phyloP scores from a whole-genome alignment of 2,797 vertebrate species.

The Adelosebastes latens region DNA sequence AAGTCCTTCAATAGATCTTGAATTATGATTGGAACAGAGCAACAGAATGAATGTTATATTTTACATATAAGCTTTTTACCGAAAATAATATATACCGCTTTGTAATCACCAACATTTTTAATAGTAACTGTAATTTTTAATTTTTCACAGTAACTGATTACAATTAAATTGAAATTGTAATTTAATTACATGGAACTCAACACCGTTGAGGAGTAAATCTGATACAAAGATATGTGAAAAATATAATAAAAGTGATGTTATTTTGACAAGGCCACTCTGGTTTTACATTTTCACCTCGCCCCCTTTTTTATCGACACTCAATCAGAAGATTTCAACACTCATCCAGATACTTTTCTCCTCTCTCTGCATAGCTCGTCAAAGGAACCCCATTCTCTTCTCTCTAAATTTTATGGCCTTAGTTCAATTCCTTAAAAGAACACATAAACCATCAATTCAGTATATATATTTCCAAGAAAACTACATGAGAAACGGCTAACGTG shows the following conservation, averaged over 20 bases:
- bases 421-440: constrained; percentile 43
- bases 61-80: too few relatives aligned
- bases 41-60: too few relatives aligned
- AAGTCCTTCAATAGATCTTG: too few relatives aligned
- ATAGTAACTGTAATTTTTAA: background rate
- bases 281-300: background rate
- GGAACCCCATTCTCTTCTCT: constrained; percentile 3
- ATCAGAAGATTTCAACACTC: background rate
- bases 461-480: constrained; percentile 63
- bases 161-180: background rate
- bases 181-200: background rate
- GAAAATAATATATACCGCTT: too few relatives aligned
- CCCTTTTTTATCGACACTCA: background rate
- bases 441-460: constrained; percentile 48
- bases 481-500: constrained; percentile 65
- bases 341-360: background rate
- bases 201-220: background rate
- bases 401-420: constrained; percentile 26
- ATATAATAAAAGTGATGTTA: background rate
- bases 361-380: background rate
- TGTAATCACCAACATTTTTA: too few relatives aligned
- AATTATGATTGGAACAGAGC: too few relatives aligned
- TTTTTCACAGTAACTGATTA: background rate
- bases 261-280: background rate
- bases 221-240: background rate